A percentile compares a stretch with the other conserved stretches of the same genome.
These are phyloP conservation scores for Sisor rabdophorus DNA, from an alignment of 2,113 vertebrate species.

Conservation along the genomic window DNA sequence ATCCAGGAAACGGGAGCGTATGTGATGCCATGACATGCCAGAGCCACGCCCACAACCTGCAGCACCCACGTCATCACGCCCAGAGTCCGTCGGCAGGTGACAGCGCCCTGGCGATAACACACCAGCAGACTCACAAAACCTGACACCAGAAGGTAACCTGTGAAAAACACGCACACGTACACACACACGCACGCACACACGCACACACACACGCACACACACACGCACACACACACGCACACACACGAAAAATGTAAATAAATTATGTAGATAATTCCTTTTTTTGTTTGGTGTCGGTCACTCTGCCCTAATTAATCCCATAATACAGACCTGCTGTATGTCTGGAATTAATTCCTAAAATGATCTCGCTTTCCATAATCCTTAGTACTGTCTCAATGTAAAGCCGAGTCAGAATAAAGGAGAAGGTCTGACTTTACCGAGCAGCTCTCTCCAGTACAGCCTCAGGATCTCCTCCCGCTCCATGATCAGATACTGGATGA, in stretches of 20 bases:
- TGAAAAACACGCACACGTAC: slow-evolving; percentile 1
- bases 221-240: neutral
- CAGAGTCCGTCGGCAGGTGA: slow-evolving; percentile 56
- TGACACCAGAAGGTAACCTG: slow-evolving; percentile 69
- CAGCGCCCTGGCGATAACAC: slow-evolving; percentile 70
- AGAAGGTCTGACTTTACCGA: slow-evolving; percentile 42
- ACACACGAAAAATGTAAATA: neutral
- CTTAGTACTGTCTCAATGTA: too few species aligned
- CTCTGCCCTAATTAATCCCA: too few species aligned
- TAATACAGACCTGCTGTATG: too few species aligned
- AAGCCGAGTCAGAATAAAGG: neutral
- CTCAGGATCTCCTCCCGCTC: slow-evolving; percentile 43
- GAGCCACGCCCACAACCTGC: slow-evolving; percentile 58
- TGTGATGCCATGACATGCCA: slow-evolving; percentile 67
- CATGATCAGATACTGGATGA: slow-evolving; percentile 40
- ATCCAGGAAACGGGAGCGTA: slow-evolving; percentile 59
- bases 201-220: neutral
- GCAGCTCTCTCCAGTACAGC: slow-evolving; percentile 48
- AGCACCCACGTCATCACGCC: slow-evolving; percentile 63
- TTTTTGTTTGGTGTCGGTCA: too few species aligned
- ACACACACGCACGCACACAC: neutral
- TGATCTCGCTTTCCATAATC: too few species aligned
- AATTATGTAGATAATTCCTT: too few species aligned
- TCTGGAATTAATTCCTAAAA: too few species aligned
- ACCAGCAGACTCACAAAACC: slow-evolving; percentile 65